Conservation (phyloP, 2,888 invertebrate genomes). For the Malacosoma neustria region DNA sequence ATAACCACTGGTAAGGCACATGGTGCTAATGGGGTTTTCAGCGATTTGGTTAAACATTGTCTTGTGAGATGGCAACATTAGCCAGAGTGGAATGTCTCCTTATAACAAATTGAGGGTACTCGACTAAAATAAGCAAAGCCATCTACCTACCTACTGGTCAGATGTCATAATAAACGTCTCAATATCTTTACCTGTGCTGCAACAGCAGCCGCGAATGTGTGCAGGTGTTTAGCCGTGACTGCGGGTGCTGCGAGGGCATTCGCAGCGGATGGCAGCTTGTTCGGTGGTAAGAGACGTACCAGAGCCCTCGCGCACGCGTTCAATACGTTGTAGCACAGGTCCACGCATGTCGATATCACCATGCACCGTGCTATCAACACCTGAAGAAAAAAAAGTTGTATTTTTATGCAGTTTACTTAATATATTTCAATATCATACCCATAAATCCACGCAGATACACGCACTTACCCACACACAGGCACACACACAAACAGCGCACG, state of each 20-base stretch:
- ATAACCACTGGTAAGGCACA: too few relatives aligned
- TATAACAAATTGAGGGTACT: too few relatives aligned
- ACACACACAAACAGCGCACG: too few relatives aligned
- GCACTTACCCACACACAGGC: too few relatives aligned
- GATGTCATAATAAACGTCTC: too few relatives aligned
- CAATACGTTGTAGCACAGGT: constrained; percentile 33
- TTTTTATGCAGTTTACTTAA: background rate
- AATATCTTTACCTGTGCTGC: constrained; percentile 34
- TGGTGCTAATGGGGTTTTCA: too few relatives aligned
- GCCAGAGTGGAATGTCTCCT: too few relatives aligned
- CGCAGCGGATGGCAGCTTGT: constrained; percentile 30
- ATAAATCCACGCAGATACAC: too few relatives aligned
- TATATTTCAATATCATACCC: background rate
- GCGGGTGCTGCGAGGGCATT: constrained; percentile 67
- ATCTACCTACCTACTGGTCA: too few relatives aligned
- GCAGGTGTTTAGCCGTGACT: constrained; percentile 79
- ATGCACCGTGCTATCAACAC: constrained; percentile 63
- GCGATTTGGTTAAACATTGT: too few relatives aligned
- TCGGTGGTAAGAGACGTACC: constrained; percentile 24
- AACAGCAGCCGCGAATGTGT: constrained; percentile 76
- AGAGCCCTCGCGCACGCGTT: constrained; percentile 46
- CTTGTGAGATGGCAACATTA: too few relatives aligned
- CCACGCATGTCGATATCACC: constrained; percentile 40
- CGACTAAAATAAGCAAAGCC: too few relatives aligned
- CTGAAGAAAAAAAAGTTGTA: constrained; percentile 18